Evolutionary conservation across 2,888 invertebrate genomes (phyloP), one percentile per base, ranked within the genome.

Genomic region (Rapana venosa): DNA sequence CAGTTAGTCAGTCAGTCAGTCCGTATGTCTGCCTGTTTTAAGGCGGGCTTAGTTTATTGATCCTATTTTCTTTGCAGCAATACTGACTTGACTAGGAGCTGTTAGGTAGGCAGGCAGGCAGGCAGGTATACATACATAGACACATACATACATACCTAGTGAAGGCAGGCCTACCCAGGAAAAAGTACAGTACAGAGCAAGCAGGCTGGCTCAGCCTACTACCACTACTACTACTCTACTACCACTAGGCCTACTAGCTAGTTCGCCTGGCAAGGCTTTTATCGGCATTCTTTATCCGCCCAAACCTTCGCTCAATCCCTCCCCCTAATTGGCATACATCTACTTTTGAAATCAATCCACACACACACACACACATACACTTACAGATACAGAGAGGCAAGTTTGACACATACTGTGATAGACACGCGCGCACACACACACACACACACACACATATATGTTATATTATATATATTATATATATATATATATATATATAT

Each of bases 261-360:
- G 74, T n/a, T 13, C 5, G 74, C 0, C 13, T n/a, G 6, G 47
- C 47, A 47, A 47, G 47, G 47, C 8, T 47, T 74, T 32, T 79
- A 79, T 79, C 77, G 32, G 77, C 32, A 79, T 79, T 79, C 77
- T 79, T 32, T 35, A 79, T 79, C 77, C 30, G n/a, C 74, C 74
- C 61, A 22, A n/a, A 74, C 74, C 74, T 74, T 74, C 74, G 77
- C 77, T 79, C 11, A 79, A 79, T 6, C 35, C 77, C 77, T 15
- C 77, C 77, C 77, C 32, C 77, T 79, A 79, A 79, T 79, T 79
- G 77, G 77, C 77, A 79, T 32, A 79, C 11, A 79, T 79, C 26
- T 15, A 61, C 61, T 22, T 22, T 22, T 61, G 61, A 20, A 61
- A 61, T 61, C 61, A 61, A 61, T 61, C 15, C 61, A 61, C 61